Evolutionary conservation across 2,797 vertebrate species (phyloP).

Genomic region (Morus bassanus): DNA sequence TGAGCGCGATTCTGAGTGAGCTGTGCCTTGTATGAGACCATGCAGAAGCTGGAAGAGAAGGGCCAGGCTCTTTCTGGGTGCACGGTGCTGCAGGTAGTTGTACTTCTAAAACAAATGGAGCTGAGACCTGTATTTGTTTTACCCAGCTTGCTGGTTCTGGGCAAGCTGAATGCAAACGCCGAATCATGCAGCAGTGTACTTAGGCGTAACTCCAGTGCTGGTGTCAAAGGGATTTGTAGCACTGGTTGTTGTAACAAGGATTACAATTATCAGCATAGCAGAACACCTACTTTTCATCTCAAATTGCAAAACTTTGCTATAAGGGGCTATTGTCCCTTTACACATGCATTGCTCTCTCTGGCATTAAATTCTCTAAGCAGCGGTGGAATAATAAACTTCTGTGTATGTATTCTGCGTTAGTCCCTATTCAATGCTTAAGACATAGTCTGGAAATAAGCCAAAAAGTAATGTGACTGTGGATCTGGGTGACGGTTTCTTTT

Average conservation of each 20-base stretch:
- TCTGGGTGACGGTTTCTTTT: not conserved
- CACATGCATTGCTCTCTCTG: not conserved
- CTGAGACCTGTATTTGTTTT: not conserved
- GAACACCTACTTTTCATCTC: not conserved
- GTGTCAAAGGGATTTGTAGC: not conserved
- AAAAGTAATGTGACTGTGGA: not conserved
- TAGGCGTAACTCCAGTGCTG: not conserved
- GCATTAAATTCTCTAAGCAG: not conserved
- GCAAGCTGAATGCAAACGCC: rapidly evolving
- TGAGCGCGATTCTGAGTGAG: not conserved
- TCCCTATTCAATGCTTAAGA: not conserved
- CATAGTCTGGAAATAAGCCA: not conserved
- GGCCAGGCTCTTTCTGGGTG: too few relatives aligned
- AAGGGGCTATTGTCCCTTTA: conserved; percentile 4
- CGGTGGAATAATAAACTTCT: conserved; percentile 8
- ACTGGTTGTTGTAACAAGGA: not conserved
- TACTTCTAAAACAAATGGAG: not conserved
- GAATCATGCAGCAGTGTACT: rapidly evolving
- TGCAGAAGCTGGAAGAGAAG: not conserved
- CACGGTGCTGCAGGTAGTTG: not conserved
- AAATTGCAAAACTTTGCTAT: not conserved
- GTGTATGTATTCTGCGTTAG: not conserved
- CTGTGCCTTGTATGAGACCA: not conserved
- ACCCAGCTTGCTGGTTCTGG: not conserved
- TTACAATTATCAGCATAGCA: not conserved